Percentiles rank a stretch among this genome's conserved stretches.
Conservation (phyloP, 2,888 invertebrate species). For the Diaperis boleti region DNA sequence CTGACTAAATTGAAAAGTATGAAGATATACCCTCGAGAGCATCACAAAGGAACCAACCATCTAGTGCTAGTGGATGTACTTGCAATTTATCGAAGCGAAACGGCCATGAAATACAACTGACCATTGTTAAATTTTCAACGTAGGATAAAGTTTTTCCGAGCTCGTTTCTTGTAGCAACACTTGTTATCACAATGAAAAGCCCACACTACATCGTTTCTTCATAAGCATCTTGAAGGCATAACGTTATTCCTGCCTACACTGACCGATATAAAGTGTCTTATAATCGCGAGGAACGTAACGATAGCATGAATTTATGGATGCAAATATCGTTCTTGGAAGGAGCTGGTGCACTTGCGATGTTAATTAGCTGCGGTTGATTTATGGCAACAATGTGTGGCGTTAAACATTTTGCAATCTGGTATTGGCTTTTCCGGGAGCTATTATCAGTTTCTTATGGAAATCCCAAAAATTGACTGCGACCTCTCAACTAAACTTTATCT, state of each 20-base stretch:
- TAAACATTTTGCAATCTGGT: no score
- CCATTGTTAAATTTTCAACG: background rate
- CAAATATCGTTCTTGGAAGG: no score
- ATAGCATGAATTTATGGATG: no score
- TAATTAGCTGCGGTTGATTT: no score
- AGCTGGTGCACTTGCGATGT: no score
- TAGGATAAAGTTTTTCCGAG: background rate
- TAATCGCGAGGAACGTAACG: background rate
- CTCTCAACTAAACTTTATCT: no score
- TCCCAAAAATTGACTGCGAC: no score
- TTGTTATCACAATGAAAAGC: background rate
- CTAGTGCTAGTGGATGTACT: background rate
- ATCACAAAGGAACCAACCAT: background rate
- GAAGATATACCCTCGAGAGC: background rate
- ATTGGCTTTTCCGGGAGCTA: no score
- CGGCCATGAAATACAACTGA: background rate
- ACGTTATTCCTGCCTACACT: slow-evolving; percentile 7
- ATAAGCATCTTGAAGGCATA: background rate
- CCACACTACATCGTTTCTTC: background rate
- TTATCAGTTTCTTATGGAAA: no score
- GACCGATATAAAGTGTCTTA: background rate
- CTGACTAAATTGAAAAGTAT: background rate
- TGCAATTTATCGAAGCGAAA: background rate
- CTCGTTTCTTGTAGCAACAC: background rate
- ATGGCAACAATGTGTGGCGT: background rate